Conservation (phyloP, 2,888 invertebrate genomes). For the Mythimna lalbum region DNA sequence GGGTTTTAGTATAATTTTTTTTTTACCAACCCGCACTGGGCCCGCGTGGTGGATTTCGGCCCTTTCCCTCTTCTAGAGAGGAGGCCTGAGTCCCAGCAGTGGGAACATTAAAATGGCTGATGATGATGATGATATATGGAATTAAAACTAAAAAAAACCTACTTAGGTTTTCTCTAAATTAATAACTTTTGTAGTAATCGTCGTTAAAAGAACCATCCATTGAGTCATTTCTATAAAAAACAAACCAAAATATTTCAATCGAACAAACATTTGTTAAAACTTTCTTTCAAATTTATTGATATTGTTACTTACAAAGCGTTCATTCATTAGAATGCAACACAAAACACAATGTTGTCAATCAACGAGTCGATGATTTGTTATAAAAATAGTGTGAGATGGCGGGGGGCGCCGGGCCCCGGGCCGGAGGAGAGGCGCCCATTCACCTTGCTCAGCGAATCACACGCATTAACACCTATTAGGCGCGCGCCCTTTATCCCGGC, state of each 20-base stretch:
- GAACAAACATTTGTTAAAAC: slow-evolving; percentile 5
- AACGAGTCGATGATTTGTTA: slow-evolving; percentile 85
- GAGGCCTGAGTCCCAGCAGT: no score
- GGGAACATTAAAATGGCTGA: no score
- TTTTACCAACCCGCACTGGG: no score
- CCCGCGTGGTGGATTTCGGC: no score
- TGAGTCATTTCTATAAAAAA: neutral
- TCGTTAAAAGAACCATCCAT: neutral
- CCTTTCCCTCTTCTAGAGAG: no score
- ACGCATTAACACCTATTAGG: slow-evolving; percentile 88
- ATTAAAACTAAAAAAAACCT: no score
- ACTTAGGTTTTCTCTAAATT: neutral
- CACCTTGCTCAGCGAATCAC: slow-evolving; percentile 83
- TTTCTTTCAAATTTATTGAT: slow-evolving; percentile 23
- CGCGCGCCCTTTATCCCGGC: slow-evolving; percentile 78
- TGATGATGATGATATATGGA: no score
- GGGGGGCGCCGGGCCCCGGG: slow-evolving; percentile 56
- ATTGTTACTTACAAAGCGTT: slow-evolving; percentile 62
- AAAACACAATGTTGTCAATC: slow-evolving; percentile 84
- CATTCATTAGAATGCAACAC: slow-evolving; percentile 76
- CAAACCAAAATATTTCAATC: neutral
- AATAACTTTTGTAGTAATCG: neutral
- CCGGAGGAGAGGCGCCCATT: slow-evolving; percentile 73
- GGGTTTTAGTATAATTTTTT: no score
- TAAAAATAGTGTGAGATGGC: slow-evolving; percentile 78